Percentiles rank a stretch among this genome's conserved stretches.
These are phyloP conservation scores for Dinoponera quadriceps DNA, from an alignment of 1,140 invertebrate genomes.

Conservation along the genomic window DNA sequence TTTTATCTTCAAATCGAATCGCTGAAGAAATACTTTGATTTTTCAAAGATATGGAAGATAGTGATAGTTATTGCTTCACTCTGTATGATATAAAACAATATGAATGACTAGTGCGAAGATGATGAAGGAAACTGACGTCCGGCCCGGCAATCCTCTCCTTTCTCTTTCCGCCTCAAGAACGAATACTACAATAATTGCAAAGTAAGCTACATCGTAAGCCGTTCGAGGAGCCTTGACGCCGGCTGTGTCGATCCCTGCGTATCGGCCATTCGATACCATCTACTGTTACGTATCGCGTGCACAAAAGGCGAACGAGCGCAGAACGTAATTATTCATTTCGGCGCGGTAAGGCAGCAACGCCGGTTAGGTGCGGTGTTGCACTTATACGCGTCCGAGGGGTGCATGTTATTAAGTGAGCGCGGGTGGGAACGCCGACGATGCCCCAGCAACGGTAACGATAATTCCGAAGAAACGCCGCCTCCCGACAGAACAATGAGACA, in stretches of 20 bases:
- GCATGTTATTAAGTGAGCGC: slow-evolving; percentile 80
- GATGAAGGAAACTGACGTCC: too few species aligned
- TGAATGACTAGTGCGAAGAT: too few species aligned
- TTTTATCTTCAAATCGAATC: too few species aligned
- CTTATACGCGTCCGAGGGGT: slow-evolving; percentile 76
- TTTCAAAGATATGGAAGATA: too few species aligned
- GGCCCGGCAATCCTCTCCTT: too few species aligned
- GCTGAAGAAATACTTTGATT: too few species aligned
- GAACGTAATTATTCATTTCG: slow-evolving; percentile 80
- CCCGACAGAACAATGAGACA: background rate
- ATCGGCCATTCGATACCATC: slow-evolving; percentile 33
- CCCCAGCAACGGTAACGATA: slow-evolving; percentile 15
- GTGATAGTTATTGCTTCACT: too few species aligned
- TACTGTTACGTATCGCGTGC: slow-evolving; percentile 38
- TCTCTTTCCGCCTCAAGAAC: background rate
- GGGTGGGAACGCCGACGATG: slow-evolving; percentile 28
- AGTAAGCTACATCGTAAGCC: background rate
- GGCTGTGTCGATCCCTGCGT: slow-evolving; percentile 59
- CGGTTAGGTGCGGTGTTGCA: slow-evolving; percentile 60
- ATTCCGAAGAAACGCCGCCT: slow-evolving; percentile 18
- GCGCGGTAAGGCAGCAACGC: slow-evolving; percentile 66
- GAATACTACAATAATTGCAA: slow-evolving; percentile 12
- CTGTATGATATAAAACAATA: too few species aligned
- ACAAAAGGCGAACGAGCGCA: slow-evolving; percentile 71
- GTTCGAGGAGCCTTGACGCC: slow-evolving; percentile 57